Percentiles rank a stretch among this genome's conserved stretches.
phyloP scores from a whole-genome alignment of 2,797 vertebrate genomes.

The Phalanger gymnotis region DNA sequence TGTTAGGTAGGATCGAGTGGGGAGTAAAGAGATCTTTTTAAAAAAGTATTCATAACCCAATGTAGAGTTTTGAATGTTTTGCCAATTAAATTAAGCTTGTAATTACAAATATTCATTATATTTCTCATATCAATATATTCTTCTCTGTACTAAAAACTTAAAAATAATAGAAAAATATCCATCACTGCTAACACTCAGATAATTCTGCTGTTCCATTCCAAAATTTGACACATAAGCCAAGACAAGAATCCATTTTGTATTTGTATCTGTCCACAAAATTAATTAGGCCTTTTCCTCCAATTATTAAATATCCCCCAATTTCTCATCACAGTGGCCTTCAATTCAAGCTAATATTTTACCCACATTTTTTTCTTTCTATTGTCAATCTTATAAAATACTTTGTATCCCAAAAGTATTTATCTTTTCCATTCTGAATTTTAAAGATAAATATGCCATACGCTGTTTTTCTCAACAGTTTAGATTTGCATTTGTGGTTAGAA shows the following conservation, averaged over 20 bases:
- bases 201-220: neutral
- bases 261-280: neutral
- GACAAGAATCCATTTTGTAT: neutral
- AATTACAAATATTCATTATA: neutral
- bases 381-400: conserved; percentile 3
- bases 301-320: conserved; percentile 45
- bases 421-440: conserved; percentile 30
- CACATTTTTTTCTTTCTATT: neutral
- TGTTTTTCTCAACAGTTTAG: conserved; percentile 43
- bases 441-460: conserved; percentile 20
- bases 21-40: neutral
- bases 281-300: neutral
- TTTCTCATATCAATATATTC: neutral
- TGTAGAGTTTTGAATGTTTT: neutral
- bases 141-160: neutral
- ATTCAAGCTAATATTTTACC: neutral
- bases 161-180: neutral
- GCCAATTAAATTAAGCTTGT: neutral
- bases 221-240: neutral
- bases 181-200: neutral
- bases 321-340: neutral
- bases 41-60: no score
- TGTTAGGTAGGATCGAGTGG: neutral
- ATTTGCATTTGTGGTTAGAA: conserved; percentile 67
- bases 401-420: conserved; percentile 9